Base-by-base conservation (phyloP, 2,113 vertebrate species). In the Trematocara marginatum region DNA sequence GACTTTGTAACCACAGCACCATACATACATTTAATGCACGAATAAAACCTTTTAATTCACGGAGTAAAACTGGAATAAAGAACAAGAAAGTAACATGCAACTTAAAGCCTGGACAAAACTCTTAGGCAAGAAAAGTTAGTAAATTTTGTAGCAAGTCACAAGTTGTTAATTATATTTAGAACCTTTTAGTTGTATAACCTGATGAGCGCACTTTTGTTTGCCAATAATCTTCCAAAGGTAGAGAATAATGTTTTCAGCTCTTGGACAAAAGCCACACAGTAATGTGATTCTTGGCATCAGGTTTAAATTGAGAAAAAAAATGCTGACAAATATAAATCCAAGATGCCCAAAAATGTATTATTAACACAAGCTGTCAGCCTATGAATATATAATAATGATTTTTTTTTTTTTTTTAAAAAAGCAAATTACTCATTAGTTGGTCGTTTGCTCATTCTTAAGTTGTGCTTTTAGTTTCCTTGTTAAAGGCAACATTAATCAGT, bases 191-290 rank as follows among this genome's bases (percentile, higher is more conserved):
- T 6, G 7, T 23, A 78, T 15, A 20, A 52, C 59, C 29, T 59
- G 51, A 76, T 86, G 56, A 90, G 88, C 66, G 49, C 40, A 51
- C 12, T 26, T 61, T 29, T 79, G 29, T 56, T 54, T 57, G 10
- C 13, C 29, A 83, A 78, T 61, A 81, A 87, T 42, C 79, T 86
- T 86, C 7, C 16, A 34, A 40, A 35, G 53, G 11, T 61, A 51
- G 7, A 81, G 4, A 49, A 15, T 29, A 89, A 88, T 23, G 6
- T 4, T 42, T 79, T 34, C 6, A 76, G 38, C 83, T 83, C 16
- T 78, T 92, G 88, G 86, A 84, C 54, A 40, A 26, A 79, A n/a
- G 90, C 87, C 81, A 16, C 11, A 8, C 31, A 71, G 45, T 87
- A 81, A 80, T 87, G 85, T 79, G 40, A 89, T 10, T 82, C 53